A percentile compares a stretch with the other conserved stretches of the same genome.
phyloP scores from a whole-genome alignment of 1,140 invertebrate genomes.

The Aphelenchoides besseyi region DNA sequence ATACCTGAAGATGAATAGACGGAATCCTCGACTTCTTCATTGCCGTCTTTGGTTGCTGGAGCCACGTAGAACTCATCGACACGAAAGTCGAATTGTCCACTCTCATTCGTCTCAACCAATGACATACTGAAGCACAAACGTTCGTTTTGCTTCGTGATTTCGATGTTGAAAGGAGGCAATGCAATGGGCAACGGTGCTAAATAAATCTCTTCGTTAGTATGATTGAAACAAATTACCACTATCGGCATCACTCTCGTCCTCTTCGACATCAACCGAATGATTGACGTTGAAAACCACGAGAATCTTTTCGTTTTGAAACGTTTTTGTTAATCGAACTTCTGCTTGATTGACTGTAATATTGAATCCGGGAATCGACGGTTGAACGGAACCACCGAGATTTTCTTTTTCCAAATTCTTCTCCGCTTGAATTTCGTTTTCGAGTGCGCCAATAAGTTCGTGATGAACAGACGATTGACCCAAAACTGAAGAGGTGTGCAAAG shows the following conservation, averaged over 20 bases:
- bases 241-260: conserved; percentile 43
- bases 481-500: too few species aligned
- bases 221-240: conserved; percentile 2
- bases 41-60: conserved; percentile 48
- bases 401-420: conserved; percentile 56
- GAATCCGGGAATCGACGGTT: conserved; percentile 54
- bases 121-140: conserved; percentile 57
- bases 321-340: conserved; percentile 59
- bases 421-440: conserved; percentile 57
- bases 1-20: conserved; percentile 59
- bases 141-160: conserved; percentile 56
- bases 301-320: conserved; percentile 55
- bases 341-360: conserved; percentile 54
- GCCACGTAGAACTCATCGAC: conserved; percentile 62
- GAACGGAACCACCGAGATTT: conserved; percentile 51
- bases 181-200: conserved; percentile 20
- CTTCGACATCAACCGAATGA: conserved; percentile 58
- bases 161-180: conserved; percentile 42
- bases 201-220: neutral
- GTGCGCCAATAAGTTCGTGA: conserved; percentile 47
- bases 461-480: conserved; percentile 36
- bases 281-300: conserved; percentile 60
- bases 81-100: conserved; percentile 46
- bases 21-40: conserved; percentile 48
- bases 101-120: conserved; percentile 35